Evolutionary conservation across 2,113 vertebrate genomes (phyloP).

Genomic region (Hepsetus odoe): DNA sequence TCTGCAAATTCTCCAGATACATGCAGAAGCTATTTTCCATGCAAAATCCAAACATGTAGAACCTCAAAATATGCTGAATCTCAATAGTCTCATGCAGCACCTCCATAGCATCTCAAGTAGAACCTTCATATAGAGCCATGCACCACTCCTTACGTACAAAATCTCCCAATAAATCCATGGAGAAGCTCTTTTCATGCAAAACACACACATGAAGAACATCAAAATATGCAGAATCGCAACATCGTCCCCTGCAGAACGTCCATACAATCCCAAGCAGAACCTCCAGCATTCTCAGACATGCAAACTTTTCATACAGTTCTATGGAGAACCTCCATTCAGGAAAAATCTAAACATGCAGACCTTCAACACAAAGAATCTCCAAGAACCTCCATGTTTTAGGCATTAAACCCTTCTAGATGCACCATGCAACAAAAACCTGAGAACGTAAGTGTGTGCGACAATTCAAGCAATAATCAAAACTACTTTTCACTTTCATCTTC

Average conservation of each 20-base stretch:
- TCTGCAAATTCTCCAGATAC: too few relatives aligned
- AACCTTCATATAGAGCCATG: too few relatives aligned
- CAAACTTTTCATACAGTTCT: background rate
- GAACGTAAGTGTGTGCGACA: background rate
- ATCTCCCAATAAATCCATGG: too few relatives aligned
- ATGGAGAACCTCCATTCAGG: background rate
- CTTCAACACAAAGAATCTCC: background rate
- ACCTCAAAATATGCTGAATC: too few relatives aligned
- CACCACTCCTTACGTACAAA: background rate
- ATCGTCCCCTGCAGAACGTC: too few relatives aligned
- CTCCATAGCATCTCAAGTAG: too few relatives aligned
- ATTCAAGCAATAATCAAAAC: background rate
- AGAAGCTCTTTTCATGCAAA: too few relatives aligned
- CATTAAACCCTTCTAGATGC: background rate
- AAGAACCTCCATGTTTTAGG: background rate
- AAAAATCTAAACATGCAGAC: too few relatives aligned
- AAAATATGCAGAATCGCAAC: background rate
- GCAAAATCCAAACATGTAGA: too few relatives aligned
- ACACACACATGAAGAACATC: background rate
- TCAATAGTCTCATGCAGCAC: too few relatives aligned
- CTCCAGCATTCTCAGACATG: background rate
- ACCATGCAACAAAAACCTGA: background rate
- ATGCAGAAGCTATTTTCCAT: too few relatives aligned
- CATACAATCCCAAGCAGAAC: background rate
- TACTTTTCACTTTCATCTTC: background rate